phyloP scores from a whole-genome alignment of 2,113 vertebrate species.

The Gobius niger region DNA sequence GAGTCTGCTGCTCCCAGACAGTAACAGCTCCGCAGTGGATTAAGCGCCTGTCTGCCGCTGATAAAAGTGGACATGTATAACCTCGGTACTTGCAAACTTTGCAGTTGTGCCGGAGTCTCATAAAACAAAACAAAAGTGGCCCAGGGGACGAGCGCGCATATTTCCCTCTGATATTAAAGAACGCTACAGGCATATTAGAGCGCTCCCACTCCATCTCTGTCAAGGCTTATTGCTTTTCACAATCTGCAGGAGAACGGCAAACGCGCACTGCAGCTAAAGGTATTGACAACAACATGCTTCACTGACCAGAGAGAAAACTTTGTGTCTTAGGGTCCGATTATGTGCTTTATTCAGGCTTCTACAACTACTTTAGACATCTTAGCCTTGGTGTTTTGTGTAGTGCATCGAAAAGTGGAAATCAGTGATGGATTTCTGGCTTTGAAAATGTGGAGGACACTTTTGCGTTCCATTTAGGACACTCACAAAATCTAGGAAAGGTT shows the following conservation, averaged over 20 bases:
- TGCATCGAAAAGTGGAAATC: too few species aligned
- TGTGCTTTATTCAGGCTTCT: too few species aligned
- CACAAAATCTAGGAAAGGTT: too few species aligned
- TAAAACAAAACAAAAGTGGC: constrained; percentile 33
- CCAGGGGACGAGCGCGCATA: constrained; percentile 19
- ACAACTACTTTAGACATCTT: too few species aligned
- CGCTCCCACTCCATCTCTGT: constrained; percentile 1
- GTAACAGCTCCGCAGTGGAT: too few species aligned
- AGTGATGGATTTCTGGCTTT: too few species aligned
- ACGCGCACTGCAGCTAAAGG: not conserved
- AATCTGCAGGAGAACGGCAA: constrained; percentile 10
- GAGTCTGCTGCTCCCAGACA: too few species aligned
- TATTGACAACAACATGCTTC: not conserved
- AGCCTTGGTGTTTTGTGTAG: too few species aligned
- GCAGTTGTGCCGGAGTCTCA: constrained; percentile 3
- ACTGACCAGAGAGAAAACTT: not conserved
- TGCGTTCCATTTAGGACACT: too few species aligned
- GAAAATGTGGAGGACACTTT: too few species aligned
- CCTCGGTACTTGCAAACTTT: constrained; percentile 6
- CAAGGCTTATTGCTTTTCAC: constrained; percentile 3
- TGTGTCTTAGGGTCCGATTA: too few species aligned
- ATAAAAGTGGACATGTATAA: constrained; percentile 35
- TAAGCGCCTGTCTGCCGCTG: constrained; percentile 6
- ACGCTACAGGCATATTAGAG: constrained; percentile 20
- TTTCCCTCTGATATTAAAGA: constrained; percentile 36